Base-by-base conservation (phyloP, 92 coral and sea anemone species). In the Epizoanthus rinbou region DNA sequence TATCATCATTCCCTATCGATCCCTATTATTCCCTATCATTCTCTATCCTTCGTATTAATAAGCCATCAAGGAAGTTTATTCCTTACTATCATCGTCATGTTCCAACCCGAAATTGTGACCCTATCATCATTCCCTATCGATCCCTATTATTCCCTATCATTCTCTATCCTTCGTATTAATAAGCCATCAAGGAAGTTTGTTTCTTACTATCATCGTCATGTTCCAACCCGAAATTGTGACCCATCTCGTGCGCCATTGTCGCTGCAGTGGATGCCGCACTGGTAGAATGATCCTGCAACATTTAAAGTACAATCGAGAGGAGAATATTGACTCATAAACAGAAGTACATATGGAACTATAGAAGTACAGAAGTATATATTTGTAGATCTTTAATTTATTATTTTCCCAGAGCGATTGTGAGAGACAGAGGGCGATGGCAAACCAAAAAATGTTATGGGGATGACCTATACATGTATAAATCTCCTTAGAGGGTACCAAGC, bases 41-140 rank as follows among this genome's bases (percentile, higher is more conserved):
- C 14, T 15, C 25, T 7, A 63, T 19, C 67, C 6, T 63, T 63
- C 28, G 25, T 62, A 19, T 6, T 21, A 23, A 10, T 33, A 2
- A 67, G n/a, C 28, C 15, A 11, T 25, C n/a, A 4, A 19, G 28
- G 3, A 4, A 19, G 8, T 5, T 11, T 33, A 21, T 73, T 14
- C 25, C 79, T 73, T 56, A 73, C 79, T 73, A 37, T n/a, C 50
- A 24, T 43, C 62, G 22, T 80, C 80, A 50, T 86, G 90, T 17
- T 23, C 3, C 17, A 86, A 54, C 19, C 90, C 90, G 53, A 86
- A 74, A 57, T 82, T 86, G 80, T 86, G 90, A 31, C 90, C 90
- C 64, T 28, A 28, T 28, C 31, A 28, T 31, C 22, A 23, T 23
- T 64, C 35, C 15, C 17, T 64, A 6, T 64, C 39, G 13, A 25